Base-by-base conservation (phyloP, 2,797 vertebrate genomes). In the Pseudochirops corinnae region DNA sequence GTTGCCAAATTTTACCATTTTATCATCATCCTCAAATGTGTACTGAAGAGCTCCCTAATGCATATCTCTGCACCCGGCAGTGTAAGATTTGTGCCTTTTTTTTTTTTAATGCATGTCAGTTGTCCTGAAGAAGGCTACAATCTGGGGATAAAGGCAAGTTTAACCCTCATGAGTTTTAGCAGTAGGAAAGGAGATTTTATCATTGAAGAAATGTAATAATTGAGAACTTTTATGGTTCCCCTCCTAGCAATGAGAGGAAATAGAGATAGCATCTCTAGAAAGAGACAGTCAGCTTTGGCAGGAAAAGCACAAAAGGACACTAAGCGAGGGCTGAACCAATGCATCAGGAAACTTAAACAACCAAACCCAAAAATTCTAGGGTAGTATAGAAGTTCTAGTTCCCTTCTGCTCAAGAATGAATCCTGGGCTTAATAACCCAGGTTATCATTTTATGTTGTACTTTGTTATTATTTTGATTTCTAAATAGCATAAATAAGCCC, bases 11-110 rank as follows among this genome's bases (percentile, higher is more conserved):
- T 74, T 74, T 39, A 5, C n/a, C n/a, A 16, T 5, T 52, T 62
- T 96, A 92, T 95, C 94, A 55, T 96, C 91, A 91, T 93, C 26
- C 57, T 94, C 33, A 90, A 92, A 90, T 62, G 93, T 18, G 31
- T 82, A 90, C 50, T 28, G 56, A 93, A 93, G 93, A 93, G 92
- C 52, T 94, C 93, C 16, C 82, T 52, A 91, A 33, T 62, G 56
- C 1, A 82, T 94, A 53, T 67, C 18, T 1, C 11, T 92, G 10
- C 29, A 93, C 5, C 56, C 5, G 62, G 9, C 93, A 6, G 18
- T 58, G n/a, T 93, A 46, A 7, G 11, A 60, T 91, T 95, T 52
- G 56, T 56, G 28, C 24, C 28, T 21, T 57, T 74, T 95, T 93
- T 95, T 93, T 95, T 93, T 94, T 91, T 92, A 90, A 92, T 3